A percentile compares a stretch with the other conserved stretches of the same genome.
Evolutionary conservation across 2,888 invertebrate species (phyloP).

Genomic region (Perdita meconis): DNA sequence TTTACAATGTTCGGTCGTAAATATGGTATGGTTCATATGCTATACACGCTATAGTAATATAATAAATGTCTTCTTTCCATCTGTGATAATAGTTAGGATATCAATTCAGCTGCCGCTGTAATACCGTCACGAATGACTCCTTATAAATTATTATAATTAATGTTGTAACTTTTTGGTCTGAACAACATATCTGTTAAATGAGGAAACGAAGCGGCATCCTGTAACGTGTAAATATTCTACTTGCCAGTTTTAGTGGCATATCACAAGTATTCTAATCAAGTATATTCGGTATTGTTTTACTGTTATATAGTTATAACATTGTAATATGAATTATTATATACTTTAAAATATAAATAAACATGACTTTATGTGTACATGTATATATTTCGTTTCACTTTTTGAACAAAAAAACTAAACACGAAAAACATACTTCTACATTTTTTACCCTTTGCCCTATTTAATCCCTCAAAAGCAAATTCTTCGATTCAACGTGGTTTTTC

Average conservation of each 20-base stretch:
- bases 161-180: conserved; percentile 61
- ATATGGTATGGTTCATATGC: conserved; percentile 18
- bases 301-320: conserved; percentile 77
- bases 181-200: conserved; percentile 62
- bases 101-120: conserved; percentile 74
- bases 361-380: conserved; percentile 42
- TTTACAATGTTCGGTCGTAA: conserved; percentile 71
- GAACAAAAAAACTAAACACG: too few species aligned
- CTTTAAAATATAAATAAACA: conserved; percentile 65
- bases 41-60: conserved; percentile 49
- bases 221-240: conserved; percentile 70
- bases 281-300: conserved; percentile 78
- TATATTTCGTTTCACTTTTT: background rate
- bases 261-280: conserved; percentile 75
- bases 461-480: too few species aligned
- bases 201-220: conserved; percentile 68
- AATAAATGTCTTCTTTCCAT: conserved; percentile 81
- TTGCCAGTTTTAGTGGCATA: conserved; percentile 74
- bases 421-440: too few species aligned
- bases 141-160: conserved; percentile 67
- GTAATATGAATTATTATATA: conserved; percentile 78
- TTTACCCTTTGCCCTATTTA: too few species aligned
- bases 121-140: conserved; percentile 72
- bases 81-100: conserved; percentile 83
- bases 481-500: too few species aligned